phyloP scores from a whole-genome alignment of 2,888 invertebrate species.

The Amblyjoppa fuscipennis region DNA sequence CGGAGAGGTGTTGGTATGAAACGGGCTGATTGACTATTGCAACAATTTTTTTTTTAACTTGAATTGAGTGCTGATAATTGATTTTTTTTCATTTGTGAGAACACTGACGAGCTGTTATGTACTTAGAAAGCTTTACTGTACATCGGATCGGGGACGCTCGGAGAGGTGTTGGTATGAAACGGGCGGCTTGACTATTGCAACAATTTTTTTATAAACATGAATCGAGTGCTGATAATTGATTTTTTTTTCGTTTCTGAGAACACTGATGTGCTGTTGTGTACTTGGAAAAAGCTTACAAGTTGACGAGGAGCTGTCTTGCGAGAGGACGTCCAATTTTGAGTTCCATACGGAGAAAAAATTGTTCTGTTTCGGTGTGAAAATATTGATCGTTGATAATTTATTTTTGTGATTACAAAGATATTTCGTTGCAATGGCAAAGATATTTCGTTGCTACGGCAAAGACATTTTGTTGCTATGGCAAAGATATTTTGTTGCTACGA shows the following conservation, averaged over 20 bases:
- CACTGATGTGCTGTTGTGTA: no score
- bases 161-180: neutral
- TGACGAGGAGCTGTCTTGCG: no score
- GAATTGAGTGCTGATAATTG: neutral
- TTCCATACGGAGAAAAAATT: no score
- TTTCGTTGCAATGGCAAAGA: no score
- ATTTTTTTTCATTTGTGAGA: neutral
- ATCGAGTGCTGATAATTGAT: neutral
- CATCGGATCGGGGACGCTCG: neutral
- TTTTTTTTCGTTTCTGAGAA: neutral
- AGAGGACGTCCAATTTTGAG: no score
- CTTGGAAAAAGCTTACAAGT: neutral
- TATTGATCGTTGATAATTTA: no score
- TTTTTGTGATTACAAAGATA: no score
- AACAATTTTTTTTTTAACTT: neutral
- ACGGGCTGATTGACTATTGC: neutral
- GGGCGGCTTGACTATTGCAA: neutral
- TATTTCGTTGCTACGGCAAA: no score
- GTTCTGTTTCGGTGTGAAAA: no score
- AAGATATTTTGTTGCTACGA: no score
- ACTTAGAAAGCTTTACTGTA: neutral
- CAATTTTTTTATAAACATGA: neutral
- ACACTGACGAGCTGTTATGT: no score
- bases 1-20: neutral
- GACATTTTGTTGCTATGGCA: no score